Evolutionary conservation across 2,888 invertebrate species (phyloP).

Genomic region (Elysia crispata): DNA sequence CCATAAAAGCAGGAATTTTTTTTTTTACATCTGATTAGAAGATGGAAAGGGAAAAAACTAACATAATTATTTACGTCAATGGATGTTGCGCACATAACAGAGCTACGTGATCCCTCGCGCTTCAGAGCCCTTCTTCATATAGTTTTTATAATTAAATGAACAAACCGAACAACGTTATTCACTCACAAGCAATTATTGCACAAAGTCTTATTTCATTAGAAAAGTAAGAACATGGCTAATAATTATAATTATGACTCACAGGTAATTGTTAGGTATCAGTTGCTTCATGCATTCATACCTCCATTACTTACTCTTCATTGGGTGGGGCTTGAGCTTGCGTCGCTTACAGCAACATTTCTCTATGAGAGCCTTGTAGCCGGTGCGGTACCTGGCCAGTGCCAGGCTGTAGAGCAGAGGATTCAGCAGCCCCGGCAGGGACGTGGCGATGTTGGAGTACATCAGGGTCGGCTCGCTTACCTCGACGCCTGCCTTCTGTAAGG

Average conservation of each 20-base stretch:
- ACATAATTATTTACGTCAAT: no score
- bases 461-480: slow-evolving; percentile 63
- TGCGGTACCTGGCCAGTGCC: slow-evolving; percentile 64
- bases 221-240: neutral
- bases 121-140: no score
- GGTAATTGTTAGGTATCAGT: no score
- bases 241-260: no score
- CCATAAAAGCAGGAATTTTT: no score
- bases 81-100: no score
- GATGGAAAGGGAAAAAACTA: no score
- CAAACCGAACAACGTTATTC: neutral
- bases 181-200: neutral
- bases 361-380: slow-evolving; percentile 62
- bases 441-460: slow-evolving; percentile 68
- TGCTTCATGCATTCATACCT: no score
- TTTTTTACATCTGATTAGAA: no score
- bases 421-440: slow-evolving; percentile 69
- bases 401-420: slow-evolving; percentile 70
- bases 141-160: neutral
- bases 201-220: neutral
- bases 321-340: neutral
- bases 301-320: slow-evolving; percentile 12
- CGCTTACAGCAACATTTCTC: slow-evolving; percentile 47
- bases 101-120: no score
- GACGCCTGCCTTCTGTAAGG: slow-evolving; percentile 59